Evolutionary conservation across 2,113 vertebrate species (phyloP).

Genomic region (Neogobius melanostomus): DNA sequence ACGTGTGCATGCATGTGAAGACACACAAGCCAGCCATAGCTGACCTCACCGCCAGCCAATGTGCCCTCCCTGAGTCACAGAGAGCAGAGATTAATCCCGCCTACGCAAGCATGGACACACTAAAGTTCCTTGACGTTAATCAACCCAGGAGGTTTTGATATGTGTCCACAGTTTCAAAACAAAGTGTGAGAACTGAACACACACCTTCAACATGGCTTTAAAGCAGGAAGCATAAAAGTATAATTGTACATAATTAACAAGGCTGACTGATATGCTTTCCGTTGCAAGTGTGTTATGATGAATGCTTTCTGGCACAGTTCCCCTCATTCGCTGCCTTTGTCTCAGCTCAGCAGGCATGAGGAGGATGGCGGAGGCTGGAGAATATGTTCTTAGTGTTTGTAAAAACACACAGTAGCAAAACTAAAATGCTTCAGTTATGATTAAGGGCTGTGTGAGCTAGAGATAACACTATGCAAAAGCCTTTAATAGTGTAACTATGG

Average conservation of each 20-base stretch:
- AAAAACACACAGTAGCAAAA: slow-evolving; percentile 34
- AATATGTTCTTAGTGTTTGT: slow-evolving; percentile 37
- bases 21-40: slow-evolving; percentile 20
- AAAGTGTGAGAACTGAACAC: not conserved
- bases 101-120: slow-evolving; percentile 3
- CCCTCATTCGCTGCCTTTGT: not conserved
- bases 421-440: slow-evolving; percentile 47
- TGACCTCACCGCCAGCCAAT: slow-evolving; percentile 35
- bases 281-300: slow-evolving; percentile 11
- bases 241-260: not conserved
- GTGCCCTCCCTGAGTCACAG: slow-evolving; percentile 34
- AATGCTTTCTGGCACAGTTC: not conserved
- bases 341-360: not conserved
- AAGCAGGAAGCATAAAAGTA: not conserved
- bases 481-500: slow-evolving; percentile 13
- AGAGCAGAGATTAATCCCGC: slow-evolving; percentile 39
- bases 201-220: not conserved
- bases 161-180: slow-evolving; percentile 16
- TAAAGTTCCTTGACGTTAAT: slow-evolving; percentile 25
- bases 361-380: slow-evolving; percentile 15
- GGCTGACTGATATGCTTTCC: not conserved
- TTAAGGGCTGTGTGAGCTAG: slow-evolving; percentile 36
- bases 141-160: not conserved
- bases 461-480: slow-evolving; percentile 5
- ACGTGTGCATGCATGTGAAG: slow-evolving; percentile 19